These are phyloP conservation scores for Phylloscopus trochilus DNA, from an alignment of 2,113 vertebrate genomes.

Conservation along the genomic window DNA sequence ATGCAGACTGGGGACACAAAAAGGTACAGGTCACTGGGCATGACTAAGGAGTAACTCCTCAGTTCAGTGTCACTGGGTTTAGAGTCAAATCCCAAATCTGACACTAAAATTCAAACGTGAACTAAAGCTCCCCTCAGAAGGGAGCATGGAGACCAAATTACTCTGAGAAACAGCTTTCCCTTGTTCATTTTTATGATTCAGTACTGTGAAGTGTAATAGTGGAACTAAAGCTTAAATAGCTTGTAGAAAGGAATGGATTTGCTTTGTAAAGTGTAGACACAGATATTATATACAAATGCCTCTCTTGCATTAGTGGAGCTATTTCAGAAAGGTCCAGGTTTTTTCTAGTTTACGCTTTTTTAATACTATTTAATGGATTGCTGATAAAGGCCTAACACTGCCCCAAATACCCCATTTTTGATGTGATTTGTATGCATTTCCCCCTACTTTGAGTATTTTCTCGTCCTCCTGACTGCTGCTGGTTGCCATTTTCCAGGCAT, in stretches of 20 bases:
- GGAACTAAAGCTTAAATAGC: neutral
- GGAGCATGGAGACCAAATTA: neutral
- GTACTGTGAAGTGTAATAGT: neutral
- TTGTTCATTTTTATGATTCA: neutral
- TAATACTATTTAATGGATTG: neutral
- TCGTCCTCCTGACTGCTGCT: slow-evolving; percentile 17
- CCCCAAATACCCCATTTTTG: neutral
- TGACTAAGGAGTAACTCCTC: neutral
- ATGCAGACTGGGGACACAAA: neutral
- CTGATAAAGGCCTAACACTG: neutral
- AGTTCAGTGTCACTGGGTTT: neutral
- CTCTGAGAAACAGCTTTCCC: neutral
- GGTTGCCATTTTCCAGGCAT: slow-evolving; percentile 30
- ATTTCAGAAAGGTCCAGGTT: neutral
- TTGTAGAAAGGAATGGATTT: neutral
- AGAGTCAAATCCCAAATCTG: neutral
- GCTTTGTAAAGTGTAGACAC: neutral
- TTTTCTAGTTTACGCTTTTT: neutral
- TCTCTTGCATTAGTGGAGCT: neutral
- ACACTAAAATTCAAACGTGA: neutral
- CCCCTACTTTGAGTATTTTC: neutral
- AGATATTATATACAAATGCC: neutral
- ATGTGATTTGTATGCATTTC: neutral
- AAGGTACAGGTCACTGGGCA: neutral
- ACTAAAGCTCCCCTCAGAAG: neutral